phyloP scores from a whole-genome alignment of 2,797 vertebrate species.

The Epinephelus coioides region DNA sequence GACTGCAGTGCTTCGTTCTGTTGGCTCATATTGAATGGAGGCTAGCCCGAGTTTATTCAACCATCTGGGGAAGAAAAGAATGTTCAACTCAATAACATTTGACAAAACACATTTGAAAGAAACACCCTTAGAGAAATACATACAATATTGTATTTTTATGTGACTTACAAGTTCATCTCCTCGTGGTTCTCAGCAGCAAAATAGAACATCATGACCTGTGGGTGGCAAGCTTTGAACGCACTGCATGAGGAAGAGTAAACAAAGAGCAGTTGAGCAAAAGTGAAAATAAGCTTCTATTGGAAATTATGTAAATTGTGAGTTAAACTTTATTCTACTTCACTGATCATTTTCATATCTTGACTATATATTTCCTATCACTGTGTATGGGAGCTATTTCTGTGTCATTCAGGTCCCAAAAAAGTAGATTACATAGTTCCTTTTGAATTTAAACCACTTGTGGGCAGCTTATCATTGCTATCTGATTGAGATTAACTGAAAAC shows the following conservation, averaged over 20 bases:
- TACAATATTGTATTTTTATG: neutral
- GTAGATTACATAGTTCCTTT: slow-evolving; percentile 3
- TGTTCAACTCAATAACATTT: neutral
- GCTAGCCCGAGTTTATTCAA: slow-evolving; percentile 95
- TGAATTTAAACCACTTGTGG: neutral
- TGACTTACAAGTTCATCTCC: slow-evolving; percentile 95
- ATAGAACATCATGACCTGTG: slow-evolving; percentile 96
- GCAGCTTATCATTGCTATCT: neutral
- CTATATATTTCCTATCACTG: slow-evolving; percentile 5
- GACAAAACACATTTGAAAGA: neutral
- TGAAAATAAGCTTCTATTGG: neutral
- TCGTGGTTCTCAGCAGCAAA: slow-evolving; percentile 95
- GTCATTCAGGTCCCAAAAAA: neutral
- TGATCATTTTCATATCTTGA: neutral
- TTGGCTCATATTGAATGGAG: slow-evolving; percentile 88
- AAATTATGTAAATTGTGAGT: neutral
- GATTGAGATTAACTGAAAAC: neutral
- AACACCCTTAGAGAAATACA: neutral
- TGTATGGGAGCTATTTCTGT: neutral
- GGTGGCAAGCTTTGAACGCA: slow-evolving; percentile 97
- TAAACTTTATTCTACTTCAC: neutral
- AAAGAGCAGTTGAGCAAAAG: neutral
- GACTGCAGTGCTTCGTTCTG: slow-evolving; percentile 74
- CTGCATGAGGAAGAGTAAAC: slow-evolving; percentile 73
- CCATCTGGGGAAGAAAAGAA: slow-evolving; percentile 87